Percentiles rank a stretch among this genome's conserved stretches.
Evolutionary conservation across 2,797 vertebrate genomes (phyloP).

Genomic region (Mormyrus hasselquistii): DNA sequence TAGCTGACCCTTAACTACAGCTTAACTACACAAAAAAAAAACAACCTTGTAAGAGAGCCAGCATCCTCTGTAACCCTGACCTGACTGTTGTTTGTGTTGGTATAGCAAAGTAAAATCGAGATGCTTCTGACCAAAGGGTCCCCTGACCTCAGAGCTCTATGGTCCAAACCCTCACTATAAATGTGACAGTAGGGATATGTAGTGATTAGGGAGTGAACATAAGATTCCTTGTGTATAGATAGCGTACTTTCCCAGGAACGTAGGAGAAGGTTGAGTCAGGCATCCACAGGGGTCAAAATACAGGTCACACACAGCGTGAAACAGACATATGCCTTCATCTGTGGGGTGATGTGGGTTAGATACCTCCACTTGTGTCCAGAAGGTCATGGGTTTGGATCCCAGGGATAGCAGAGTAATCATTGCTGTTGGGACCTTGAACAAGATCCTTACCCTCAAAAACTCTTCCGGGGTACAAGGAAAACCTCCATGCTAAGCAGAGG

Average conservation of each 20-base stretch:
- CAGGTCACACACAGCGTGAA: neutral
- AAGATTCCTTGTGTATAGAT: neutral
- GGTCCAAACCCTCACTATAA: neutral
- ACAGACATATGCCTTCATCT: neutral
- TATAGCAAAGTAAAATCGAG: neutral
- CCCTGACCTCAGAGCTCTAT: neutral
- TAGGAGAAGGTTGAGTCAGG: neutral
- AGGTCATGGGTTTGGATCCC: neutral
- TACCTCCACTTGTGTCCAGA: neutral
- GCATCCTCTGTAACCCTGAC: neutral
- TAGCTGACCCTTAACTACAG: slow-evolving; percentile 1
- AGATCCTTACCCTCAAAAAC: neutral
- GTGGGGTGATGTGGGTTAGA: neutral
- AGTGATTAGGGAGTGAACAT: neutral
- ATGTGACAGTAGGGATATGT: neutral
- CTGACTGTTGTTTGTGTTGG: neutral
- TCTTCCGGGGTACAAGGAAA: neutral
- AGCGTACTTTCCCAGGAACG: neutral
- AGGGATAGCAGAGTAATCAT: neutral
- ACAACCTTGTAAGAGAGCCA: neutral
- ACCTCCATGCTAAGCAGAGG: neutral
- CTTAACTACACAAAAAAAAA: neutral
- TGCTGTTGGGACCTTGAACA: neutral
- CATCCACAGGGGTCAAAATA: neutral
- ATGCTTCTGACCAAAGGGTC: neutral